Conservation (phyloP, 2,113 vertebrate species). For the Athene noctua region DNA sequence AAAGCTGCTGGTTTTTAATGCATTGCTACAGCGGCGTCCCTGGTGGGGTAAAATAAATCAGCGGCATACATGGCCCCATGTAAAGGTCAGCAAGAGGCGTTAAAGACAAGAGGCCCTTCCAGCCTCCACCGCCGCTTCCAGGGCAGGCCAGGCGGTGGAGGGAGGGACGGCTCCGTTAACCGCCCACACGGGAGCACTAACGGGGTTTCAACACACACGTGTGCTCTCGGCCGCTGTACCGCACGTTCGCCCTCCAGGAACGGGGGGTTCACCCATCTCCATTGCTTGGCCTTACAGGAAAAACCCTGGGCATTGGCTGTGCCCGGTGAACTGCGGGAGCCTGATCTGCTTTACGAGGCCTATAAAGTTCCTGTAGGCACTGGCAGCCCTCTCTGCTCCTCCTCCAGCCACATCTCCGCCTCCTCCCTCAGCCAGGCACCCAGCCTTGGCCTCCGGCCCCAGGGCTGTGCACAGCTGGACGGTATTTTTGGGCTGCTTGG, state of each 20-base stretch:
- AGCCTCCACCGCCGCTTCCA: neutral
- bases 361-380: neutral
- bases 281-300: neutral
- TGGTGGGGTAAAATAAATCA: neutral
- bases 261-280: neutral
- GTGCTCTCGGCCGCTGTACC: neutral
- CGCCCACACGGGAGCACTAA: neutral
- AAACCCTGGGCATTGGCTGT: neutral
- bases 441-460: neutral
- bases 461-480: neutral
- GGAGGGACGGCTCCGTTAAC: neutral
- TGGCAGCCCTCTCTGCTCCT: neutral
- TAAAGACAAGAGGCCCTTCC: neutral
- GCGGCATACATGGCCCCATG: rapidly evolving
- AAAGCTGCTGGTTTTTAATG: neutral
- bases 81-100: neutral
- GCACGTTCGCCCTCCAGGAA: neutral
- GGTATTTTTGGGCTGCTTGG: neutral
- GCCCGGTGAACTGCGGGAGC: neutral
- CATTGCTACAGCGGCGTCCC: neutral
- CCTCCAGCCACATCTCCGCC: neutral
- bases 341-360: neutral
- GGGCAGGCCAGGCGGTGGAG: neutral
- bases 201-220: neutral
- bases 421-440: neutral